Evolutionary conservation across 2,797 vertebrate genomes (phyloP).

Genomic region (Eospalax fontanierii): DNA sequence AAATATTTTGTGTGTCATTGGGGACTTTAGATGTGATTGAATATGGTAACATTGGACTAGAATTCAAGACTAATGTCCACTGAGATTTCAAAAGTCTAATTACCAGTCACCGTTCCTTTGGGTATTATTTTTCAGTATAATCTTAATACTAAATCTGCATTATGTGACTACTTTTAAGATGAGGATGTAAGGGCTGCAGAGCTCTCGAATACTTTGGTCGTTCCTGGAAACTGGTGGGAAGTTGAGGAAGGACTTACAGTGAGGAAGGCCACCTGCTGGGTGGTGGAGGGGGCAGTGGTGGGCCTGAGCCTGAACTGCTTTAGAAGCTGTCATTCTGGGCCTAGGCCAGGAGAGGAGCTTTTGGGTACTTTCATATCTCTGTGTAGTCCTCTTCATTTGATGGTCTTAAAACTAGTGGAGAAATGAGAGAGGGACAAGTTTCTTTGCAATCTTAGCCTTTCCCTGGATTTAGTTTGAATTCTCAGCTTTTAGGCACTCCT

Average conservation of each 20-base stretch:
- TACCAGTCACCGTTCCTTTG: background rate
- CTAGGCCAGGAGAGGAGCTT: too few species aligned
- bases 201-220: background rate
- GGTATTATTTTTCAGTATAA: background rate
- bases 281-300: background rate
- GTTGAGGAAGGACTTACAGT: background rate
- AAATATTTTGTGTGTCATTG: background rate
- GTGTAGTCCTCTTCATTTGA: background rate
- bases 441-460: background rate
- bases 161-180: background rate
- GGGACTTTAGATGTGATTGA: background rate
- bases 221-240: background rate
- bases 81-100: background rate
- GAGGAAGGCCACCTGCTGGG: background rate
- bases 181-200: background rate
- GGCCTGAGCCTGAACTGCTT: background rate
- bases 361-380: background rate
- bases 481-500: background rate
- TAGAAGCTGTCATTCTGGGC: background rate
- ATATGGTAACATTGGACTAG: background rate
- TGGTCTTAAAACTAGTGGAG: conserved; percentile 21
- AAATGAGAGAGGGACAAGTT: background rate
- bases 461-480: conserved; percentile 56
- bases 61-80: background rate
- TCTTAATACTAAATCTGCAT: background rate